Percentiles rank a stretch among this genome's conserved stretches.
Conservation (phyloP, 2,888 invertebrate species). For the Scaptomyza polygonia region DNA sequence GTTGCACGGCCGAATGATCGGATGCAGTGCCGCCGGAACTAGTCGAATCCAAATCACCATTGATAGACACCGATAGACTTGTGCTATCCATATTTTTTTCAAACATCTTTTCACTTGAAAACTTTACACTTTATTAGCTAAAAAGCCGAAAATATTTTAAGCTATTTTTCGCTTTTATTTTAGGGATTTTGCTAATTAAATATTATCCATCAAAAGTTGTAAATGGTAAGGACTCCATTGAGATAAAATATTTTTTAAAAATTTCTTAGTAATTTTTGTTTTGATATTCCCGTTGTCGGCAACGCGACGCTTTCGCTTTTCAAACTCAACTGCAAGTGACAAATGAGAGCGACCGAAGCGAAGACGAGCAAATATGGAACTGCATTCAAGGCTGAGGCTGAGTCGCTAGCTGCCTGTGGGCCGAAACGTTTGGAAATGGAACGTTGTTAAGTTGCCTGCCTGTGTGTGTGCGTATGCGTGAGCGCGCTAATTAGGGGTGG, state of each 20-base stretch:
- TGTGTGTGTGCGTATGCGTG: slow-evolving; percentile 17
- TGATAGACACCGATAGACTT: slow-evolving; percentile 80
- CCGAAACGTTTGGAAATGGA: slow-evolving; percentile 49
- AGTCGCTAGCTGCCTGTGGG: slow-evolving; percentile 14
- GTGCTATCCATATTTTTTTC: slow-evolving; percentile 83
- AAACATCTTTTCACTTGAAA: slow-evolving; percentile 71
- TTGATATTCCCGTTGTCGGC: slow-evolving; percentile 25
- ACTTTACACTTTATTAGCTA: slow-evolving; percentile 1
- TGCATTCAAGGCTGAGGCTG: slow-evolving; percentile 53
- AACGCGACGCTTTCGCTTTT: slow-evolving; percentile 69
- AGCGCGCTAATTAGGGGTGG: slow-evolving; percentile 70
- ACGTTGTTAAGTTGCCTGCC: slow-evolving; percentile 20
- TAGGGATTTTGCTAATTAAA: no score
- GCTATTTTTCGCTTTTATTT: no score
- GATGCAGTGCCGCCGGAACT: slow-evolving; percentile 84
- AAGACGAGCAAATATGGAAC: slow-evolving; percentile 44
- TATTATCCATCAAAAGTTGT: slow-evolving; percentile 4
- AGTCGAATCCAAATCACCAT: slow-evolving; percentile 83
- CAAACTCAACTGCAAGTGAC: slow-evolving; percentile 69
- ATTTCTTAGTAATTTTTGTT: slow-evolving; percentile 6
- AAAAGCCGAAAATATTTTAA: no score
- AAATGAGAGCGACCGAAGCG: slow-evolving; percentile 41
- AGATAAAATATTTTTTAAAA: slow-evolving; percentile 7
- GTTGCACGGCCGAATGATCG: slow-evolving; percentile 81
- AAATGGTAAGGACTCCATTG: background rate